Evolutionary conservation across 2,888 invertebrate species (phyloP).

Genomic region (Drosophila neutralis): DNA sequence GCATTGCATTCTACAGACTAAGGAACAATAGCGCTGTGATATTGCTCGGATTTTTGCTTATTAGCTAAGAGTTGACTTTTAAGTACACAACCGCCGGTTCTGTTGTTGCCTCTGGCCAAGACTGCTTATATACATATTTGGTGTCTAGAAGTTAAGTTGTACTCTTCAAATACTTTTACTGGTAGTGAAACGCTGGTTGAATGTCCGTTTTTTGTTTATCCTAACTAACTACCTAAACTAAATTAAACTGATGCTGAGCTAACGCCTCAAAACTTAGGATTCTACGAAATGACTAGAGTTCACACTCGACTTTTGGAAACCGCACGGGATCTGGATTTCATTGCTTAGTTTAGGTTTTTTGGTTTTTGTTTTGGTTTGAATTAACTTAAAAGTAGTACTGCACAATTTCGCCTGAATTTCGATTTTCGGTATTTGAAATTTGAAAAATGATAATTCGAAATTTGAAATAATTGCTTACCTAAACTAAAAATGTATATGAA

Average conservation of each 20-base stretch:
- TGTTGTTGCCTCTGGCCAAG: constrained; percentile 65
- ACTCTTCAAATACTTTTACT: constrained; percentile 78
- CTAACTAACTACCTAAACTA: constrained; percentile 36
- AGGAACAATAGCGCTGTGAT: constrained; percentile 84
- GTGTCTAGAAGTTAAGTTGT: constrained; percentile 61
- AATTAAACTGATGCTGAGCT: constrained; percentile 45
- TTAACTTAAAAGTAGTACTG: constrained; percentile 79
- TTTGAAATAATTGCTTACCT: constrained; percentile 37
- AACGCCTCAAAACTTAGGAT: constrained; percentile 57
- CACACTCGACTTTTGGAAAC: constrained; percentile 79
- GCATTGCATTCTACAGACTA: constrained; percentile 61
- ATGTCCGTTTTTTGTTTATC: constrained; percentile 57
- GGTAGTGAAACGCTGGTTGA: constrained; percentile 79
- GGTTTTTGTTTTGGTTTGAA: constrained; percentile 24
- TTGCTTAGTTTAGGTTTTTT: constrained; percentile 51
- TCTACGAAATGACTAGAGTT: constrained; percentile 82
- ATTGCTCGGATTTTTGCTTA: constrained; percentile 63
- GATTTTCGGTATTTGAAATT: constrained; percentile 45
- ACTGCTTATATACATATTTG: constrained; percentile 23
- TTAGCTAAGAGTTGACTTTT: constrained; percentile 62
- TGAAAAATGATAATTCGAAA: constrained; percentile 33
- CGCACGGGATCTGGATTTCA: constrained; percentile 54
- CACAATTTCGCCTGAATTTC: constrained; percentile 83
- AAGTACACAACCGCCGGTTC: constrained; percentile 83
- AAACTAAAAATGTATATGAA: constrained; percentile 59